Conservation (phyloP, 2,888 invertebrate species). For the Stegophylla sp. region DNA sequence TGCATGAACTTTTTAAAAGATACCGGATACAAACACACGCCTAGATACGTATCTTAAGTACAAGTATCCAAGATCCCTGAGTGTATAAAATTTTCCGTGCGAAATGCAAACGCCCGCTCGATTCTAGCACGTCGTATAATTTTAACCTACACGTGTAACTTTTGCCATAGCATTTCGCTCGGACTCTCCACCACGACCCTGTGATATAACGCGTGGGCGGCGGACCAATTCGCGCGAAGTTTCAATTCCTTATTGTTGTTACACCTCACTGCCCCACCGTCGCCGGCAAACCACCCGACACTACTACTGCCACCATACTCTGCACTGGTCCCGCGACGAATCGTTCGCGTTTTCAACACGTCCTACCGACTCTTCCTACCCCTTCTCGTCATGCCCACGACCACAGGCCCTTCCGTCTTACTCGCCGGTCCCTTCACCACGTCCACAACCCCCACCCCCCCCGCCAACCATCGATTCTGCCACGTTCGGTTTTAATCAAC, state of each 20-base stretch:
- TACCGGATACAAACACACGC: not conserved
- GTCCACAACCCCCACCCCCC: not conserved
- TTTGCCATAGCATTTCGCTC: not conserved
- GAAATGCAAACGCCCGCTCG: no score
- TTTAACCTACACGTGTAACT: not conserved
- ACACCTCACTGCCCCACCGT: not conserved
- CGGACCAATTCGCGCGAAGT: constrained; percentile 4
- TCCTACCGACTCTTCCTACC: no score
- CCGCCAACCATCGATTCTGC: not conserved
- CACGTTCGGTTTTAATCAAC: not conserved
- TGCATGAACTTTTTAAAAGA: no score
- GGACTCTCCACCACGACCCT: no score
- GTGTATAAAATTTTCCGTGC: no score
- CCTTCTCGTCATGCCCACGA: no score
- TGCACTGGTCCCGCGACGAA: not conserved
- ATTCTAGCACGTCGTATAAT: no score
- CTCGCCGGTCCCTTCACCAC: not conserved
- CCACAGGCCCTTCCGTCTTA: not conserved
- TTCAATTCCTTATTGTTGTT: not conserved
- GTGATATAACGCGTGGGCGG: no score
- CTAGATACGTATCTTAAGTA: no score
- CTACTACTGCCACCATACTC: not conserved
- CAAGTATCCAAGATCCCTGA: no score
- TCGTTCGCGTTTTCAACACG: not conserved
- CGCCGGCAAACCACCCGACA: not conserved